These are phyloP conservation scores for Pheucticus melanocephalus DNA, from an alignment of 2,113 vertebrate genomes.

Conservation along the genomic window DNA sequence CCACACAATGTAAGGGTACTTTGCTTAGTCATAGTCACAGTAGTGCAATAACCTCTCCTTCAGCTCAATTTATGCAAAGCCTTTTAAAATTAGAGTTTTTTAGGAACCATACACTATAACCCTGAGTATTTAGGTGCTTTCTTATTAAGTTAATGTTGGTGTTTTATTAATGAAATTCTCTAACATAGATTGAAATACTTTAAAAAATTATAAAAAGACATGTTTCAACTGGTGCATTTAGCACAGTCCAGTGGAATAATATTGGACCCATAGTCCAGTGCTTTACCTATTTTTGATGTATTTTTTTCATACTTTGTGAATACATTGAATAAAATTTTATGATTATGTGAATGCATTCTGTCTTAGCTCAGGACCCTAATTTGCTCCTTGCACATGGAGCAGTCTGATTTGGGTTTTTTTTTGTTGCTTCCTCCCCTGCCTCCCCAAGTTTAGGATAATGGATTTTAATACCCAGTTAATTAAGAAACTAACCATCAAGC, in stretches of 20 bases:
- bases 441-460: background rate
- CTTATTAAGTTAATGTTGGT: background rate
- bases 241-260: background rate
- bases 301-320: background rate
- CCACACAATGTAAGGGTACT: background rate
- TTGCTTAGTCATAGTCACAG: background rate
- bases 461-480: background rate
- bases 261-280: background rate
- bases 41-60: background rate
- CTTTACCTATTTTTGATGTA: background rate
- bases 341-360: background rate
- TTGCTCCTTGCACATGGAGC: background rate
- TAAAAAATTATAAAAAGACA: background rate
- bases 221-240: background rate
- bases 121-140: background rate
- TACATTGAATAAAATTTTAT: background rate
- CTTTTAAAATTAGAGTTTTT: background rate
- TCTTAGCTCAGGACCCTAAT: background rate
- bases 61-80: background rate
- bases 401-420: background rate
- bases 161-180: background rate
- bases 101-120: background rate
- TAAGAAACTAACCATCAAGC: background rate
- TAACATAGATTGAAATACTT: background rate
- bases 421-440: rapidly evolving